Conservation (phyloP, 1,140 invertebrate species). For the Dermatophagoides farinae region DNA sequence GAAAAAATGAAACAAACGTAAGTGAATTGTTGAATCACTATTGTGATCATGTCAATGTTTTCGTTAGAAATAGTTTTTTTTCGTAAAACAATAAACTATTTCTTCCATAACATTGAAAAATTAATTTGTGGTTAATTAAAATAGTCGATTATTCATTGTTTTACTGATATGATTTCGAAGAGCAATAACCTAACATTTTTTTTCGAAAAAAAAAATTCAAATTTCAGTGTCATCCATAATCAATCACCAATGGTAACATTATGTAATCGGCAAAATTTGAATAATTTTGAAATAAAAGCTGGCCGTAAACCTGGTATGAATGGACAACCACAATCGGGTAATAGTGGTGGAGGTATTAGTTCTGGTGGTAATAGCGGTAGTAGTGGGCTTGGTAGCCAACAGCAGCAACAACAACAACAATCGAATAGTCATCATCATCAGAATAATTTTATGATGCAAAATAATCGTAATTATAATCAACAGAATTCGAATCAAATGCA, state of each 20-base stretch:
- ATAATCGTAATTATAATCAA: background rate
- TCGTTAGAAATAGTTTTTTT: background rate
- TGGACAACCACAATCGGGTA: slow-evolving; percentile 33
- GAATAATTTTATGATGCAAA: background rate
- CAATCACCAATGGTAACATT: slow-evolving; percentile 81
- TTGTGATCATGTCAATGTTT: background rate
- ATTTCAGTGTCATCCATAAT: slow-evolving; percentile 55
- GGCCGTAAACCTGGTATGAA: slow-evolving; percentile 24
- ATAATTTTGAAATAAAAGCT: slow-evolving; percentile 34
- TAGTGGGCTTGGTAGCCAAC: background rate
- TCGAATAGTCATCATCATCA: background rate
- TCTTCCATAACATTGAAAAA: slow-evolving; percentile 9
- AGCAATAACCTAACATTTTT: slow-evolving; percentile 7
- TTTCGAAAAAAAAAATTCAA: too few species aligned
- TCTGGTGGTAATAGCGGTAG: background rate
- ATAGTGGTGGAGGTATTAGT: slow-evolving; percentile 20
- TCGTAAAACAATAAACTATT: background rate
- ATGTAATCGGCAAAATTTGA: slow-evolving; percentile 74
- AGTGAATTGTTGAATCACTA: background rate
- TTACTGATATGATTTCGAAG: slow-evolving; percentile 2
- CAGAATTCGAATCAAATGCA: background rate
- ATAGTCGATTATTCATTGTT: slow-evolving; percentile 1
- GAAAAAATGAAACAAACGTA: slow-evolving; percentile 71
- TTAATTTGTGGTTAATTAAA: background rate
- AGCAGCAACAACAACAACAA: too few species aligned